These are phyloP conservation scores for Parauchenoglanis punctatus DNA, from an alignment of 2,797 vertebrate genomes.

Conservation along the genomic window DNA sequence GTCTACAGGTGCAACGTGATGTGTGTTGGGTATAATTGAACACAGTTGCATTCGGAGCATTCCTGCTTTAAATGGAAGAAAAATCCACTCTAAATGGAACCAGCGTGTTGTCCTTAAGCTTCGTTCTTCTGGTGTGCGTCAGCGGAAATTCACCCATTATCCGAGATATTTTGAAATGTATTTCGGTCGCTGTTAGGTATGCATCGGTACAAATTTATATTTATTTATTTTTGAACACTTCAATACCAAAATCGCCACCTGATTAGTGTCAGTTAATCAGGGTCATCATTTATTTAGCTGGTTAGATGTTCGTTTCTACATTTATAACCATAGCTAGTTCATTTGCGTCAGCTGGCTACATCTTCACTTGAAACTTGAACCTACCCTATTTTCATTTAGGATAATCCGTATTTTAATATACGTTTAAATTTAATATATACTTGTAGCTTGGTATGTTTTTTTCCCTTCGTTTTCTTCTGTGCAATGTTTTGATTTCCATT, in stretches of 20 bases:
- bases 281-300: background rate
- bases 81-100: background rate
- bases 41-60: slow-evolving; percentile 26
- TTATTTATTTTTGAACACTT: background rate
- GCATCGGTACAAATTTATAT: background rate
- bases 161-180: background rate
- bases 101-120: slow-evolving; percentile 14
- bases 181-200: background rate
- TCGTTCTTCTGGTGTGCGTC: background rate
- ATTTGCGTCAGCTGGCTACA: no score
- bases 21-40: slow-evolving; percentile 42
- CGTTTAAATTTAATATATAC: no score
- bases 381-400: background rate
- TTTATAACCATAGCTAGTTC: no score
- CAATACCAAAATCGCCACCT: background rate
- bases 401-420: background rate
- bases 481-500: slow-evolving; percentile 27
- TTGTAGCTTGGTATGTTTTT: no score
- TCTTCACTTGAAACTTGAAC: background rate
- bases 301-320: no score
- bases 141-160: background rate
- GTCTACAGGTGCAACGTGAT: slow-evolving; percentile 27
- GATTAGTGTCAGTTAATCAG: background rate
- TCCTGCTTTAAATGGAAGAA: slow-evolving; percentile 18
- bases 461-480: background rate